Conservation (phyloP, 2,113 vertebrate genomes). For the Lota lota region DNA sequence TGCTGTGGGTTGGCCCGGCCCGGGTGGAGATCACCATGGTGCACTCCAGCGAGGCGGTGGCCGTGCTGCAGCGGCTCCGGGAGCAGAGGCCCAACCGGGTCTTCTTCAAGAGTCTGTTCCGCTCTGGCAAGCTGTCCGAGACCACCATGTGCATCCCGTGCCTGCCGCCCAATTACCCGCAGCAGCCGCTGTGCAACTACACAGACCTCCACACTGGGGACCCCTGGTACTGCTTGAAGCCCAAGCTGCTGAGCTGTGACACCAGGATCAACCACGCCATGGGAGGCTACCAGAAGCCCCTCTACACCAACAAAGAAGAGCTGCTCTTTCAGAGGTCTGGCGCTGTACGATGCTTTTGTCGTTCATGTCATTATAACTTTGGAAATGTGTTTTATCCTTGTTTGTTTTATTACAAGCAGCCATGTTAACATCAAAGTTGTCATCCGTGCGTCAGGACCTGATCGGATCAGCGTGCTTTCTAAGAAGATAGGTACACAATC, state of each 20-base stretch:
- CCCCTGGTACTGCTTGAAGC: constrained; percentile 97
- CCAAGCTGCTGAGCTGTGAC: constrained; percentile 85
- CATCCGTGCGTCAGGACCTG: constrained; percentile 78
- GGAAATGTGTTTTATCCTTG: background rate
- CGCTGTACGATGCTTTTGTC: background rate
- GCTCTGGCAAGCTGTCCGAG: constrained; percentile 82
- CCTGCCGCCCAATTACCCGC: constrained; percentile 73
- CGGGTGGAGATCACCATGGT: constrained; percentile 86
- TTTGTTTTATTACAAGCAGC: constrained; percentile 61
- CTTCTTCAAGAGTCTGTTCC: constrained; percentile 91
- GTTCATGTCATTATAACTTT: background rate
- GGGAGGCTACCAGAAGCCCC: constrained; percentile 85
- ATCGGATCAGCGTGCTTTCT: constrained; percentile 81
- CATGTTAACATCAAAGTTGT: constrained; percentile 88
- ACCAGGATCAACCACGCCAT: constrained; percentile 88
- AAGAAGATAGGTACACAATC: constrained; percentile 73
- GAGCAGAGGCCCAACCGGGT: constrained; percentile 86
- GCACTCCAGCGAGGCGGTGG: constrained; percentile 88
- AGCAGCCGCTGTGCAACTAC: constrained; percentile 87
- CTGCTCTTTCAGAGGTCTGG: constrained; percentile 88
- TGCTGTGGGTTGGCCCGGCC: constrained; percentile 86
- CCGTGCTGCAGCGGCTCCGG: constrained; percentile 81
- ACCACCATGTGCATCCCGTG: constrained; percentile 91
- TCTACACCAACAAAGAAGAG: constrained; percentile 82
- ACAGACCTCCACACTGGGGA: constrained; percentile 90